A percentile compares a stretch with the other conserved stretches of the same genome.
phyloP scores from a whole-genome alignment of 2,797 vertebrate genomes.

The Takifugu rubripes region DNA sequence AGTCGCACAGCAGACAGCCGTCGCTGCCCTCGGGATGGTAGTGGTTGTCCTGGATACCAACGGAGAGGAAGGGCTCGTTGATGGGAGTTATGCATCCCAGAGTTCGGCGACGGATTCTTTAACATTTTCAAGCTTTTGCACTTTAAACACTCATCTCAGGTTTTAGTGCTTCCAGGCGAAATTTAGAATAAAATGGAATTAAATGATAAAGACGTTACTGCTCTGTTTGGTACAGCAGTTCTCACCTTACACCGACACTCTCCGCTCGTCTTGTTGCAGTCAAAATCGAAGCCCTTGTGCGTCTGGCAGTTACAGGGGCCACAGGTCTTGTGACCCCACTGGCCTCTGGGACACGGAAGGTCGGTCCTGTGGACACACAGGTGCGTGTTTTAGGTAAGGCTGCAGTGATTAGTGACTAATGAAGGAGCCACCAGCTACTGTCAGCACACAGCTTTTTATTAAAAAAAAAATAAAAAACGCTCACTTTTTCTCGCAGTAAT shows the following conservation, averaged over 20 bases:
- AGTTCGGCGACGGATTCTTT: too few species aligned
- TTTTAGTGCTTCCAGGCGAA: too few species aligned
- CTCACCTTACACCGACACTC: slow-evolving; percentile 92
- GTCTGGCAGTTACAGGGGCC: slow-evolving; percentile 89
- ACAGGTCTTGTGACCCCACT: slow-evolving; percentile 95
- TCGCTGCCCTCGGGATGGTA: slow-evolving; percentile 77
- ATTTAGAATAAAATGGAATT: background rate
- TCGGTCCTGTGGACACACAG: slow-evolving; percentile 70
- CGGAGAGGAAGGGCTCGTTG: slow-evolving; percentile 12
- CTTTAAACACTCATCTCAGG: too few species aligned
- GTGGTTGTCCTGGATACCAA: slow-evolving; percentile 85
- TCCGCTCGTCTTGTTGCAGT: slow-evolving; percentile 94
- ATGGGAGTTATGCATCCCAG: background rate
- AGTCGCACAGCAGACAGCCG: slow-evolving; percentile 87
- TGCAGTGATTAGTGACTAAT: background rate
- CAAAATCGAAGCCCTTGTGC: slow-evolving; percentile 86
- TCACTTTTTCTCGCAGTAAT: slow-evolving; percentile 90
- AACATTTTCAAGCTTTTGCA: too few species aligned
- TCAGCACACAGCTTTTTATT: too few species aligned
- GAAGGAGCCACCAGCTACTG: too few species aligned
- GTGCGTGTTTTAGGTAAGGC: background rate
- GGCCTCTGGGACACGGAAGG: slow-evolving; percentile 88
- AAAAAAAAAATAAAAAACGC: slow-evolving; percentile 2
- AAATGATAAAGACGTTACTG: background rate
- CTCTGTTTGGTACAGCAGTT: background rate